Base-by-base conservation (phyloP, 2,113 vertebrate species). In the Gadus macrocephalus region DNA sequence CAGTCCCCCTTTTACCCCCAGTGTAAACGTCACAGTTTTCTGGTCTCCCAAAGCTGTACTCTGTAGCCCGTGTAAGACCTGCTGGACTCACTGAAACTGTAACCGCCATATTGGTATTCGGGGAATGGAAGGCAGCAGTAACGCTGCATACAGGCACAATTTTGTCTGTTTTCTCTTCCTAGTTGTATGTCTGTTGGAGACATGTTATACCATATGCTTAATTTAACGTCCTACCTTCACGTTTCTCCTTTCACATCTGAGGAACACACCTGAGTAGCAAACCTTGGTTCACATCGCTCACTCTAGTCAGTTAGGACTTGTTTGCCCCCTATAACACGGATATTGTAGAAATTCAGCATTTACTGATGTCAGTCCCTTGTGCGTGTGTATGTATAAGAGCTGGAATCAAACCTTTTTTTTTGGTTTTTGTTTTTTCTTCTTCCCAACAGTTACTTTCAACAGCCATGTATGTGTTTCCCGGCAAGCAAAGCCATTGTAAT, bases 401-500 rank as follows among this genome's bases (percentile, higher is more conserved):
- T 2, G 15, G 15, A 64, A 71, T 63, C 20, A 76, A 31, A 60
- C 9, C 6, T 12, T 49, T 49, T 49, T 67, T 72, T 62, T 67
- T 72, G 59, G 59, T 67, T 69, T 76, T 67, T 31, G 65, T 17
- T 9, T 27, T 67, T 8, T 72, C 42, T 35, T 35, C 31, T 35
- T 35, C 31, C 31, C 3, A 35, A 35, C 31, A 35, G 31, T 35
- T 35, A 35, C 31, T 7, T 35, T 35, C 31, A 35, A 35, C 31
- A 35, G 31, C 31, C 31, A 5, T 35, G 31, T 77, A 42, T 80
- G 6, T 77, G 76, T 65, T 25, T 69, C 72, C 66, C 64, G 70
- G 75, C 78, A 80, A 66, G 69, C 74, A 69, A 76, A 62, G 6
- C 42, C 75, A 69, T 61, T 80, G 58, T 71, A 60, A 67, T 77